These are phyloP conservation scores for Rhopilema esculentum DNA, from an alignment of 30 jellyfish, hydroid and myxozoan genomes.

Conservation along the genomic window DNA sequence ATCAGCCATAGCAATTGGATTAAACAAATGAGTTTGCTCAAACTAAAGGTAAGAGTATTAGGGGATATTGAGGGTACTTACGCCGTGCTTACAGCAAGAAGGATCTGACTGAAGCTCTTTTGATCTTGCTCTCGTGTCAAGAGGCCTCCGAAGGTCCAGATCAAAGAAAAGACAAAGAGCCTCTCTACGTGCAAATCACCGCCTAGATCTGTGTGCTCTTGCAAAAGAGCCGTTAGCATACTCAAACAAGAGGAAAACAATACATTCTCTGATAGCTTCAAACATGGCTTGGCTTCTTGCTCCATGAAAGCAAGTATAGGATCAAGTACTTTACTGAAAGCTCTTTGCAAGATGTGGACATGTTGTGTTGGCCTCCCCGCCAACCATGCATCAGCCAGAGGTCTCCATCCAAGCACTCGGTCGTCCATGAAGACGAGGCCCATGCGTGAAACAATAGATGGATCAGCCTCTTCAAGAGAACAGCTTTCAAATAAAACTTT, in stretches of 20 bases:
- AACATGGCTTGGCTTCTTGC: constrained; percentile 77
- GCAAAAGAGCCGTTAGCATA: constrained; percentile 63
- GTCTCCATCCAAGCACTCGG: constrained; percentile 86
- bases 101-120: constrained; percentile 73
- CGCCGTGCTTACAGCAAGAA: constrained; percentile 81
- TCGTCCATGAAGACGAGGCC: constrained; percentile 84
- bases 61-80: constrained; percentile 17
- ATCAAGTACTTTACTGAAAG: constrained; percentile 69
- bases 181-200: constrained; percentile 92
- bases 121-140: constrained; percentile 73
- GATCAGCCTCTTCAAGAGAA: constrained; percentile 70
- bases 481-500: constrained; percentile 70
- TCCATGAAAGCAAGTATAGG: constrained; percentile 75
- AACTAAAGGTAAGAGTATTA: too few species aligned
- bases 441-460: constrained; percentile 74
- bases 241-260: constrained; percentile 82
- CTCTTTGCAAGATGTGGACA: constrained; percentile 71
- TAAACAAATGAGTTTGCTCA: too few species aligned
- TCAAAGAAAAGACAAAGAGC: constrained; percentile 76
- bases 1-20: too few species aligned
- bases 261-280: constrained; percentile 74
- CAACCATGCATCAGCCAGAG: constrained; percentile 93
- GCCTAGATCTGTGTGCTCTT: constrained; percentile 87
- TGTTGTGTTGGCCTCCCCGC: constrained; percentile 73
- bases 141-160: constrained; percentile 94